A percentile compares a stretch with the other conserved stretches of the same genome.
These are phyloP conservation scores for Rugalucina vietnamica DNA, from an alignment of 2,888 invertebrate species.

Conservation along the genomic window DNA sequence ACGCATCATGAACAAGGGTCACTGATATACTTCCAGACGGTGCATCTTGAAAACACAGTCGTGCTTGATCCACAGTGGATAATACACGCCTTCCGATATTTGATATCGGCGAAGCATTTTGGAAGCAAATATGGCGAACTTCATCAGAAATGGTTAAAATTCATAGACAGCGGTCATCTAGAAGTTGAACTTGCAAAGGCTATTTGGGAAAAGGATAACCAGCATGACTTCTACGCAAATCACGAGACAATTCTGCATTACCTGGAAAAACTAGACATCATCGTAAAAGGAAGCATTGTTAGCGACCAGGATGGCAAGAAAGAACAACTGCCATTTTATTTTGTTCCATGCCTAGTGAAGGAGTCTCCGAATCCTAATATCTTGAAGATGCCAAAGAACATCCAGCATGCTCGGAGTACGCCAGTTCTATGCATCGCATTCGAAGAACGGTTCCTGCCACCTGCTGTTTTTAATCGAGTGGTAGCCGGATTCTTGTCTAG, in stretches of 20 bases:
- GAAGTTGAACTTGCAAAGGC: constrained; percentile 35
- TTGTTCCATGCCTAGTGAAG: constrained; percentile 50
- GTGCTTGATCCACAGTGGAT: constrained; percentile 57
- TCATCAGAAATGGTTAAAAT: constrained; percentile 35
- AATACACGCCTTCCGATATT: constrained; percentile 45
- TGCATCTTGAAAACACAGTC: constrained; percentile 27
- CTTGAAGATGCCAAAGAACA: background rate
- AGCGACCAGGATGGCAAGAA: constrained; percentile 29
- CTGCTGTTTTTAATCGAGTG: constrained; percentile 48
- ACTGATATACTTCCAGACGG: constrained; percentile 41
- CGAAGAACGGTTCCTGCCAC: constrained; percentile 45
- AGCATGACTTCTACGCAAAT: constrained; percentile 46
- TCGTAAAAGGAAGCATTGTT: constrained; percentile 35
- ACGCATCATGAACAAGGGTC: constrained; percentile 42
- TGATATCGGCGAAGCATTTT: constrained; percentile 49
- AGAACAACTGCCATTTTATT: constrained; percentile 29
- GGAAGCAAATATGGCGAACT: constrained; percentile 46
- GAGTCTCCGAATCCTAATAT: constrained; percentile 12
- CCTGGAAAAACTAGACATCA: constrained; percentile 51
- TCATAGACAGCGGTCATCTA: constrained; percentile 40
- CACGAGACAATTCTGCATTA: constrained; percentile 40
- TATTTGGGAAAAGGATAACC: constrained; percentile 46
- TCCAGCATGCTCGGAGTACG: constrained; percentile 11
- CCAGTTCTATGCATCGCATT: constrained; percentile 46
- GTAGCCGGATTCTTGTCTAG: constrained; percentile 40